Evolutionary conservation across 1,140 invertebrate species (phyloP), one percentile per base, ranked within the genome.

Genomic region (Saxidomus purpurata): DNA sequence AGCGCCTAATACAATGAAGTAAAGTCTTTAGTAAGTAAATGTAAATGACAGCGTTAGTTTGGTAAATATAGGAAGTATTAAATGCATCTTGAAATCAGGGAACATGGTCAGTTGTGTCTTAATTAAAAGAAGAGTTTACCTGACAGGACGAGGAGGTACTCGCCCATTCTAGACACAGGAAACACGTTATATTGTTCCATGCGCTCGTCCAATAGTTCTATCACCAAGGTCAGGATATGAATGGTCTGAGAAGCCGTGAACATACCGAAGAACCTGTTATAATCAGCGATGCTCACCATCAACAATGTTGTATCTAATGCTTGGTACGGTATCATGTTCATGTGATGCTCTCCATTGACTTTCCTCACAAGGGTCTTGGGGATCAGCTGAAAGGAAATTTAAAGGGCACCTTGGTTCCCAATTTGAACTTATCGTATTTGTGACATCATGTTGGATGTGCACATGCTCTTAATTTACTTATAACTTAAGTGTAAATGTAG

Each of bases 121-220:
- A n/a, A n/a, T n/a, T n/a, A n/a, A n/a, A n/a, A n/a, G 43, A 8
- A 43, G 43, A 43, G 43, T 59, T 74, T 15, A 87, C 84, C 84
- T 61, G 84, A 76, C 22, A 87, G 43, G 17, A 87, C 52, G 1
- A 87, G 34, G 8, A 76, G 38, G 31, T 61, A 47, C 11, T 87
- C 25, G 9, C 71, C 85, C 59, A 63, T 67, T 36, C 52, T 52
- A 6, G 85, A 1, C 1, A 87, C 85, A 34, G 85, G 85, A 47
- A 79, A 76, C 55, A 87, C 85, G 36, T 87, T 77, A 52, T 87
- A 87, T 38, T 87, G 85, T 59, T 74, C 71, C 59, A 87, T 87
- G 11, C 85, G 25, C 25, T 87, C 85, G 31, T 87, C 85, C 17
- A 87, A 22, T 79, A 87, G 52, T n/a, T 87, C 71, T 74, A 87